phyloP scores from a whole-genome alignment of 2,888 invertebrate species.

The Muschampia plurimacula region DNA sequence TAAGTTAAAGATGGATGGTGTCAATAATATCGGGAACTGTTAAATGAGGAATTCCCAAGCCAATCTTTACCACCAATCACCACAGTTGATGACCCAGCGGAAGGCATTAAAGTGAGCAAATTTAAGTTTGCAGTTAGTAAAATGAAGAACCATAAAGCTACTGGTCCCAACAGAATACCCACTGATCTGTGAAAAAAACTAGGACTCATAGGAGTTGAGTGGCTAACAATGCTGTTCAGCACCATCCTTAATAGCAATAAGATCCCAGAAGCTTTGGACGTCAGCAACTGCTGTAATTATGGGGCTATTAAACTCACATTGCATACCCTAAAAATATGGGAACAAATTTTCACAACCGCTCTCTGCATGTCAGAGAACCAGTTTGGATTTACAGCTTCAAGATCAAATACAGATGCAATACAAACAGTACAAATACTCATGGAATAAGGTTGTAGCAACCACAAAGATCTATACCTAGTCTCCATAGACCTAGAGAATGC shows the following conservation, averaged over 20 bases:
- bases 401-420: too few species aligned
- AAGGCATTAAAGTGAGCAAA: background rate
- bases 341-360: background rate
- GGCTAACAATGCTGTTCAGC: background rate
- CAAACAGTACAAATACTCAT: background rate
- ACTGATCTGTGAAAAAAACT: background rate
- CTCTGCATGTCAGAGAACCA: background rate
- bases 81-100: background rate
- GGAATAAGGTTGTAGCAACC: background rate
- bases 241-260: background rate
- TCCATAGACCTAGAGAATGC: too few species aligned
- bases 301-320: constrained; percentile 42
- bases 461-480: background rate
- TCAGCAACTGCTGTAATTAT: constrained; percentile 37
- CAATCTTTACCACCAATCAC: background rate
- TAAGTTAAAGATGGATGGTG: too few species aligned
- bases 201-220: background rate
- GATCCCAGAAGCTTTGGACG: constrained; percentile 32
- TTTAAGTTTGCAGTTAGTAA: background rate
- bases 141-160: constrained; percentile 12
- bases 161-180: background rate
- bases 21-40: background rate
- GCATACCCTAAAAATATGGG: constrained; percentile 36
- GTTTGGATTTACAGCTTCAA: background rate
- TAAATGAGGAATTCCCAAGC: background rate